phyloP scores from a whole-genome alignment of 2,113 vertebrate genomes.

The Amia ocellicauda region DNA sequence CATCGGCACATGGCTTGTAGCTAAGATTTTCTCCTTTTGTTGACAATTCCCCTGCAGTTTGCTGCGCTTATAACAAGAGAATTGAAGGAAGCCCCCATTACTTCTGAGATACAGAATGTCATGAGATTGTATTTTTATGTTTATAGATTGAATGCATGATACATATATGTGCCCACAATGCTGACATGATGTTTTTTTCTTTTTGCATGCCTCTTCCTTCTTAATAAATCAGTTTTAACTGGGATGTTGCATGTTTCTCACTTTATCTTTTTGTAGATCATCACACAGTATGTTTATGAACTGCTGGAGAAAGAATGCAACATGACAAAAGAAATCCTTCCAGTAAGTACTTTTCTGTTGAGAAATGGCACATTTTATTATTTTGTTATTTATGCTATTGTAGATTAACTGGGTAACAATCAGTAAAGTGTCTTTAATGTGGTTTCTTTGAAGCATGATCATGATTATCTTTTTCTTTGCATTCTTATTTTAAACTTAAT shows the following conservation, averaged over 20 bases:
- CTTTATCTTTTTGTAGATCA: slow-evolving; percentile 71
- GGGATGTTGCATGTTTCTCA: slow-evolving; percentile 25
- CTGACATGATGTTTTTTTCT: background rate
- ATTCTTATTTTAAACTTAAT: slow-evolving; percentile 52
- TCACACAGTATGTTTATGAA: slow-evolving; percentile 92
- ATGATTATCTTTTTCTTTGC: slow-evolving; percentile 36
- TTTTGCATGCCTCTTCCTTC: background rate
- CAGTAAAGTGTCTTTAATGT: slow-evolving; percentile 51
- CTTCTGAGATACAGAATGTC: slow-evolving; percentile 21
- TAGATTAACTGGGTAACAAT: slow-evolving; percentile 61
- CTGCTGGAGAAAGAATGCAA: slow-evolving; percentile 89
- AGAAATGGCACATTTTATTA: slow-evolving; percentile 36
- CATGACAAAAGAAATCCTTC: slow-evolving; percentile 86
- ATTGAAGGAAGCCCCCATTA: slow-evolving; percentile 49
- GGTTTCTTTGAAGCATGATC: slow-evolving; percentile 43
- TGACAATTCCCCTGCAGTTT: slow-evolving; percentile 56
- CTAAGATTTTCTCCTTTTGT: slow-evolving; percentile 66
- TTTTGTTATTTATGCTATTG: slow-evolving; percentile 54
- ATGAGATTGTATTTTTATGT: slow-evolving; percentile 24
- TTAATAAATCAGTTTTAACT: slow-evolving; percentile 25
- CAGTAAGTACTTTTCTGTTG: slow-evolving; percentile 82
- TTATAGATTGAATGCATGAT: background rate
- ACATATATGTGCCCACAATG: background rate
- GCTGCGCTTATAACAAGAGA: slow-evolving; percentile 43
- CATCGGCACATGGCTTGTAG: slow-evolving; percentile 69